Evolutionary conservation across 2,113 vertebrate genomes (phyloP), one percentile per base, ranked within the genome.

Genomic region (Ictalurus punctatus): DNA sequence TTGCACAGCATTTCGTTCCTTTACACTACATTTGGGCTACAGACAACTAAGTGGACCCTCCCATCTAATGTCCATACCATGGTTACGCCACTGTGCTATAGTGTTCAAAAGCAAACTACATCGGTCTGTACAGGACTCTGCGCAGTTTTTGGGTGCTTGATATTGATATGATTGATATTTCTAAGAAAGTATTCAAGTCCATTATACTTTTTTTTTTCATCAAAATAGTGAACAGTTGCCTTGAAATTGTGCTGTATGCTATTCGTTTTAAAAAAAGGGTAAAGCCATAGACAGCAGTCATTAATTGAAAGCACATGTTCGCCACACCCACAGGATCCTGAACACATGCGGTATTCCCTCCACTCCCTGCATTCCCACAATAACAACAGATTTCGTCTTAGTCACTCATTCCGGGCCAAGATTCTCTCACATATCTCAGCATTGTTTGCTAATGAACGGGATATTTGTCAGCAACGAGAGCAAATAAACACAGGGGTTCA

Each of bases 281-380:
- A 82, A 83, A 86, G 81, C 63, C 34, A 37, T 69, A 59, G 61
- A 80, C 58, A 23, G 67, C n/a, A 59, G 34, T 87, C 59, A 86
- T 86, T 85, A 88, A 92, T 63, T 82, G 79, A 59, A 92, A 92
- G 89, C 90, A 92, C n/a, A 84, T 90, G 90, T 40, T 56, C 37
- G 76, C 81, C 84, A 86, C 86, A 92, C 90, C 90, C 90, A 84
- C 86, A 73, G 40, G 69, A 71, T 85, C 54, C 82, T 44, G n/a
- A 48, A 88, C 73, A 86, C 86, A 83, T 3, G 27, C 83, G 8
- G 61, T 69, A 65, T 71, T 84, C 71, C 37, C 61, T 84, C 19
- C 27, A 44, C 48, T 87, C 27, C 40, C 48, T 40, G 44, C 40
- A 56, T 71, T 88, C 54, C 74, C 56, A 16, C 54, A 87, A 44